phyloP scores from a whole-genome alignment of 2,797 vertebrate species.

The Danio tinwini region DNA sequence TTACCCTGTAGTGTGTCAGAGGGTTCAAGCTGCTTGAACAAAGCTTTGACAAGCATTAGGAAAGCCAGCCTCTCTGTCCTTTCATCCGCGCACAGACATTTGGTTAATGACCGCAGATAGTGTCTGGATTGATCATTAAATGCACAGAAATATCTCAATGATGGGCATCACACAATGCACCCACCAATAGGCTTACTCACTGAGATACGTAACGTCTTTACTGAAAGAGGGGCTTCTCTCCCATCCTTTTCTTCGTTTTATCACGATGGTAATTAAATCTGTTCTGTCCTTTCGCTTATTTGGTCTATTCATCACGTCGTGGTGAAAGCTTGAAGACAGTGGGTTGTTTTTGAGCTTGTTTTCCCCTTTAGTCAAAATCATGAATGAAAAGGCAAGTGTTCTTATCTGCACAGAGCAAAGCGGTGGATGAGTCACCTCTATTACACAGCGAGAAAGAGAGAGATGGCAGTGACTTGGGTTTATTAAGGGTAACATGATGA shows the following conservation, averaged over 20 bases:
- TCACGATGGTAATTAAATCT: slow-evolving; percentile 39
- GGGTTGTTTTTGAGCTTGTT: slow-evolving; percentile 17
- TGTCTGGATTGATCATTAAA: slow-evolving; percentile 9
- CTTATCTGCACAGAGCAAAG: slow-evolving; percentile 39
- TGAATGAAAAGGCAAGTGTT: slow-evolving; percentile 43
- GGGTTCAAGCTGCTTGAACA: slow-evolving; percentile 22
- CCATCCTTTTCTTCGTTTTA: slow-evolving; percentile 9
- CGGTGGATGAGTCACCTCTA: slow-evolving; percentile 50
- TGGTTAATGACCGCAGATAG: not conserved
- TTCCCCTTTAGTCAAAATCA: slow-evolving; percentile 22
- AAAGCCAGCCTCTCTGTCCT: not conserved
- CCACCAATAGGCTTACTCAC: not conserved
- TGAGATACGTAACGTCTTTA: not conserved
- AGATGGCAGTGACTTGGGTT: slow-evolving; percentile 31
- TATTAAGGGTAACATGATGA: slow-evolving; percentile 44
- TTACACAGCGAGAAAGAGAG: slow-evolving; percentile 24
- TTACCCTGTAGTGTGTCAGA: slow-evolving; percentile 6
- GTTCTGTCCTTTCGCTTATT: slow-evolving; percentile 6
- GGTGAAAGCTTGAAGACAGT: slow-evolving; percentile 23
- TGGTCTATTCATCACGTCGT: slow-evolving; percentile 18
- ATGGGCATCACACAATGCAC: not conserved
- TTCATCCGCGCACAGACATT: not conserved
- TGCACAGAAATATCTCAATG: slow-evolving; percentile 9
- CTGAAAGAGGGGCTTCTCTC: slow-evolving; percentile 14
- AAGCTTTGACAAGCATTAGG: not conserved